phyloP scores from a whole-genome alignment of 2,888 invertebrate genomes.

The Drosophila emarginata region DNA sequence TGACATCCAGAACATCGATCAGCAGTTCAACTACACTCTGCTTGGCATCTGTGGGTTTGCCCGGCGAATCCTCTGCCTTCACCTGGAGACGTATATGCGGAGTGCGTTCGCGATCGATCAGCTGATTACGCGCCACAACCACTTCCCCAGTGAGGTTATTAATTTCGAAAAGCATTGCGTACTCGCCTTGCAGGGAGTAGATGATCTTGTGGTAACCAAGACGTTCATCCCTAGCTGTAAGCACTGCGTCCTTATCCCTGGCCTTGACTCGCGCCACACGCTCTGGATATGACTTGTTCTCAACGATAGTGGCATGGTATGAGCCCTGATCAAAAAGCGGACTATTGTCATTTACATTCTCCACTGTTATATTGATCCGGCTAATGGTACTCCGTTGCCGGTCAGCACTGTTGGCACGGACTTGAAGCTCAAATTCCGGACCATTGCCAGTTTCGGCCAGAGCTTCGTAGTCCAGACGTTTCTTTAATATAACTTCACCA shows the following conservation, averaged over 20 bases:
- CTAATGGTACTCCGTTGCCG: conserved; percentile 85
- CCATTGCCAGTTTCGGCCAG: conserved; percentile 80
- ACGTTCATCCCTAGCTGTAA: conserved; percentile 84
- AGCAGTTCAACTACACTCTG: conserved; percentile 86
- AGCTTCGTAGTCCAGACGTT: conserved; percentile 90
- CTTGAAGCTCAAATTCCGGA: conserved; percentile 83
- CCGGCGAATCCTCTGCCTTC: conserved; percentile 90
- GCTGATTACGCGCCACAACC: conserved; percentile 86
- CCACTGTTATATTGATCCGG: conserved; percentile 87
- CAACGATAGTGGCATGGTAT: conserved; percentile 88
- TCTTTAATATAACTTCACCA: conserved; percentile 89
- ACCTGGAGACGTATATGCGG: conserved; percentile 87
- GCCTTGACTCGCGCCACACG: conserved; percentile 88
- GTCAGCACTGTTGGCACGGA: conserved; percentile 83
- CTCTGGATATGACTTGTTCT: conserved; percentile 87
- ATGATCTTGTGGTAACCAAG: conserved; percentile 88
- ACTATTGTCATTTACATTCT: conserved; percentile 90
- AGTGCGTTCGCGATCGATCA: conserved; percentile 89
- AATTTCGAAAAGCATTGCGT: conserved; percentile 88
- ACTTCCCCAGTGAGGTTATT: conserved; percentile 88
- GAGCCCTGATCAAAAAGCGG: conserved; percentile 88
- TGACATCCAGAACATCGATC: conserved; percentile 89
- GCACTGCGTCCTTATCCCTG: conserved; percentile 87
- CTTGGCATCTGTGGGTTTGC: conserved; percentile 86
- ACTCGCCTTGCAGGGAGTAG: conserved; percentile 89